Base-by-base conservation (phyloP, 2,888 invertebrate genomes). In the Drosophila ezoana region DNA sequence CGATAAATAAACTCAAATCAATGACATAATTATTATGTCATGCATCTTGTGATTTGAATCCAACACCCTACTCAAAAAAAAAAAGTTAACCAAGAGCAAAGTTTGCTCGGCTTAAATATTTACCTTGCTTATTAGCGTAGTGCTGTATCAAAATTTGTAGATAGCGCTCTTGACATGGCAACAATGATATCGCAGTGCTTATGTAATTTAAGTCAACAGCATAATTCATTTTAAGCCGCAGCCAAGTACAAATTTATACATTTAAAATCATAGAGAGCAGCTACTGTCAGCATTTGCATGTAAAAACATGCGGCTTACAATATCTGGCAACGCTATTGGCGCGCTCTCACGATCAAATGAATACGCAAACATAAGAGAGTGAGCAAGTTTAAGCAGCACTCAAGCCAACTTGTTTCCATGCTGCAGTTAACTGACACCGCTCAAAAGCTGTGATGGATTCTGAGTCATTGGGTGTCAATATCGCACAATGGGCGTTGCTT, bases 1-100 rank as follows among this genome's bases (percentile, higher is more conserved):
- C 28, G 5, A 56, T 67, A 38, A 54, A 44, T 45, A 52, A 72
- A 70, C 48, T 58, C 43, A 59, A 61, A 68, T 69, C 47, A 65
- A 57, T 82, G 71, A 64, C 65, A 79, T 66, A 86, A 86, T 79
- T 76, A 74, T 86, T 86, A 82, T 76, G 59, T 83, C 83, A 83
- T 74, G 65, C 56, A 56, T 54, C 83, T 82, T 82, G 83, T 82
- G 81, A 82, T 80, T 72, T 62, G 20, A 8, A 8, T 28, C 28
- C 28, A 8, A 28, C 23, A 23, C 43, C 62, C 37, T 47, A 48
- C 35, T 28, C 14, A 23, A 14, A 38, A 38, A 51, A 40, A 40
- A 11, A 9, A 40, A 28, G 56, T 18, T 13, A 45, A 20, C n/a
- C 40, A 23, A 60, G 47, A 32, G 40, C 18, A 16, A 47, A 64